phyloP scores from a whole-genome alignment of 2,113 vertebrate genomes.

The Aptenodytes patagonicus region DNA sequence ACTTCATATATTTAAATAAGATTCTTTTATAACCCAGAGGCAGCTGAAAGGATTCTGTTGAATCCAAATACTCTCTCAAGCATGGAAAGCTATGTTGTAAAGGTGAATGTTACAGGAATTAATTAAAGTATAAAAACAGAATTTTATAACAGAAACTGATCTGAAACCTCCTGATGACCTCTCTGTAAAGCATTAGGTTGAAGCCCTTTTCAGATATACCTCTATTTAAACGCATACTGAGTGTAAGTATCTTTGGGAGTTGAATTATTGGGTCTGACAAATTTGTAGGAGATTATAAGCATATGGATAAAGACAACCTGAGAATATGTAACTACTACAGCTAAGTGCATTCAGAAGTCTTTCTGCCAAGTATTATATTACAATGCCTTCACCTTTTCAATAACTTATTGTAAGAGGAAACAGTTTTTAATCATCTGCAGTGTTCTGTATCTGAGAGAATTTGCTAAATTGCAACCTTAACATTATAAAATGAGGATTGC shows the following conservation, averaged over 20 bases:
- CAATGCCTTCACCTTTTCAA: conserved; percentile 56
- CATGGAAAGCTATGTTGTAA: conserved; percentile 2
- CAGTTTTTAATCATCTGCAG: conserved; percentile 24
- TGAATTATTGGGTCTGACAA: conserved; percentile 32
- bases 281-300: conserved; percentile 15
- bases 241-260: not conserved
- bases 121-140: conserved; percentile 35
- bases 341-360: conserved; percentile 23
- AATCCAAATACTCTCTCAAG: conserved; percentile 44
- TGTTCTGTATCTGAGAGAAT: not conserved
- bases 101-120: conserved; percentile 39
- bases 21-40: conserved; percentile 7
- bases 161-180: conserved; percentile 17
- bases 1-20: conserved; percentile 18
- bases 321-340: conserved; percentile 7
- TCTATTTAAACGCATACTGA: not conserved
- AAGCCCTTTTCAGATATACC: not conserved
- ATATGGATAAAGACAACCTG: not conserved
- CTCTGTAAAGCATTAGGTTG: not conserved
- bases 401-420: conserved; percentile 35
- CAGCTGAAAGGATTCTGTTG: conserved; percentile 27
- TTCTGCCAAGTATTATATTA: conserved; percentile 41
- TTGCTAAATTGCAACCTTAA: conserved; percentile 40
- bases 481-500: conserved; percentile 36
- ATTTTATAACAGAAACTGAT: conserved; percentile 42